phyloP scores from a whole-genome alignment of 2,888 invertebrate genomes.

The Caenorhabditis imperialis region DNA sequence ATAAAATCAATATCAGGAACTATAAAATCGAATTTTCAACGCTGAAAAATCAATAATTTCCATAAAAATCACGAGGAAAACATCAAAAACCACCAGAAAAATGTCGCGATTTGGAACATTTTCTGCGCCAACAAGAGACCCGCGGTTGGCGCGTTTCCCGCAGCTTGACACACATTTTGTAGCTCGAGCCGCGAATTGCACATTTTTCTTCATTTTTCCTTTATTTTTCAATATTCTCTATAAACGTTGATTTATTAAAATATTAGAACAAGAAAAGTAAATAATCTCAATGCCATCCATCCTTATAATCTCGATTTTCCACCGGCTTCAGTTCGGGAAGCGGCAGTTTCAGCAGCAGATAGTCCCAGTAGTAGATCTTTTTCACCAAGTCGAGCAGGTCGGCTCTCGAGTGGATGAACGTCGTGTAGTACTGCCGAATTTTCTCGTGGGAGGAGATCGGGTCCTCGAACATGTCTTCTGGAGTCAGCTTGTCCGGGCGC shows the following conservation, averaged over 20 bases:
- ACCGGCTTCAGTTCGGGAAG: conserved; percentile 26
- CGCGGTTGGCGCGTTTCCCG: no score
- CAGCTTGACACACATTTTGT: no score
- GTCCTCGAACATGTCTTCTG: conserved; percentile 25
- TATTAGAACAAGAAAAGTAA: no score
- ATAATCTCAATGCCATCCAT: conserved; percentile 31
- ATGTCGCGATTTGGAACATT: no score
- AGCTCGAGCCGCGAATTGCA: no score
- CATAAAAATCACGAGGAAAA: no score
- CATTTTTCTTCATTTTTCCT: no score
- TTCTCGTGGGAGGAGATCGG: conserved; percentile 21
- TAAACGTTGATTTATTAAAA: background rate
- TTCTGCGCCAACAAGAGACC: no score
- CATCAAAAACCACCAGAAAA: no score
- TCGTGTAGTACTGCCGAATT: conserved; percentile 16
- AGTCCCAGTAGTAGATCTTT: conserved; percentile 40
- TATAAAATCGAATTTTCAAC: background rate
- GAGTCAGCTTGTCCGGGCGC: conserved; percentile 18
- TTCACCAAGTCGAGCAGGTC: conserved; percentile 29
- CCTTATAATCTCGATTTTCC: conserved; percentile 32
- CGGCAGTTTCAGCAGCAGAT: conserved; percentile 34
- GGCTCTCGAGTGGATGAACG: conserved; percentile 15
- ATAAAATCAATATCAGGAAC: no score
- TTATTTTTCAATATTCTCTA: conserved; percentile 1
- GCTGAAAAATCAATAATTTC: no score